Evolutionary conservation across 2,797 vertebrate species (phyloP).

Genomic region (Petrocephalus schoutedeni): DNA sequence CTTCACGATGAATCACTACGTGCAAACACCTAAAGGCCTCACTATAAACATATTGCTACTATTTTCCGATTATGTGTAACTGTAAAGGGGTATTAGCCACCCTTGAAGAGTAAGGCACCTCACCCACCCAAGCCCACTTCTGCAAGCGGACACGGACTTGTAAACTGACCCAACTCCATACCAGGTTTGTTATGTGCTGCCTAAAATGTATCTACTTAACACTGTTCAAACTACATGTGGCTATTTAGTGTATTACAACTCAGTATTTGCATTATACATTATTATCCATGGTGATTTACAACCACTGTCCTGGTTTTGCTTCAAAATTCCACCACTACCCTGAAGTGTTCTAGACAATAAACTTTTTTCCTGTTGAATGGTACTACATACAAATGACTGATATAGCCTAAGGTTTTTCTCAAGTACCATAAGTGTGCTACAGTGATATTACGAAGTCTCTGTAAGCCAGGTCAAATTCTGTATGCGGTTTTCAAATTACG

Average conservation of each 20-base stretch:
- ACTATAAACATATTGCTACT: slow-evolving; percentile 19
- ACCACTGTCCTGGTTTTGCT: not conserved
- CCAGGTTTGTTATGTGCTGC: not conserved
- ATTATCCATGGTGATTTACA: slow-evolving; percentile 5
- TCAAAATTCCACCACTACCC: not conserved
- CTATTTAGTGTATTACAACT: not conserved
- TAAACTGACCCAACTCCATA: slow-evolving; percentile 18
- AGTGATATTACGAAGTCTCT: not conserved
- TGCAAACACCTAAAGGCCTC: slow-evolving; percentile 19
- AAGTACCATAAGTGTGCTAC: not conserved
- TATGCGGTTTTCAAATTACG: not conserved
- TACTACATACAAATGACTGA: not conserved
- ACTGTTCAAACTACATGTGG: not conserved
- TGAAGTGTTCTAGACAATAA: not conserved
- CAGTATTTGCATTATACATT: not conserved
- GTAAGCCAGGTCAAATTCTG: not conserved
- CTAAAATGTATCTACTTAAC: slow-evolving; percentile 16
- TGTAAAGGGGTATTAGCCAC: not conserved
- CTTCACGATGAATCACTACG: slow-evolving; percentile 20
- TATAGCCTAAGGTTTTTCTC: not conserved
- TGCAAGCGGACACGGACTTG: slow-evolving; percentile 7
- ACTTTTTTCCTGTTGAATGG: not conserved
- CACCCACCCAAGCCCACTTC: not conserved
- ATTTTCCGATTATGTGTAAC: slow-evolving; percentile 25
- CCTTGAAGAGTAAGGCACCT: slow-evolving; percentile 6